These are phyloP conservation scores for Dasyurus viverrinus DNA, from an alignment of 2,113 vertebrate genomes.

Conservation along the genomic window DNA sequence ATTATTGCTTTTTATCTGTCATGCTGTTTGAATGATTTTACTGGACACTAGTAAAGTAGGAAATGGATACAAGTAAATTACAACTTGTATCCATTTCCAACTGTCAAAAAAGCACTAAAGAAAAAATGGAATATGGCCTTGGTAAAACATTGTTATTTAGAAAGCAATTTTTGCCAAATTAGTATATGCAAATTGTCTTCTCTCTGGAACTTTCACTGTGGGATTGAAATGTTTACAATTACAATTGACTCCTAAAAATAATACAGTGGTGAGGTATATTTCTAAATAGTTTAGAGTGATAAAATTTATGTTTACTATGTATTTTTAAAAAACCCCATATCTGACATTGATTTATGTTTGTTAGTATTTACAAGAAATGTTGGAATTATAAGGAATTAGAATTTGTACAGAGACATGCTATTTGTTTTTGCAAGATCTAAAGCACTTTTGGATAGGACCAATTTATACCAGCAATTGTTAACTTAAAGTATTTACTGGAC, in stretches of 20 bases:
- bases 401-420: conserved; percentile 21
- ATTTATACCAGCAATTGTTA: not conserved
- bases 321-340: conserved; percentile 17
- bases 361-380: conserved; percentile 8
- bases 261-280: conserved; percentile 43
- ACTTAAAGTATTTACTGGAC: conserved; percentile 20
- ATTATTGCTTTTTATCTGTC: conserved; percentile 82
- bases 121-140: conserved; percentile 73
- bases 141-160: conserved; percentile 76
- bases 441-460: not conserved
- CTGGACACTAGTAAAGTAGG: conserved; percentile 78
- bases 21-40: conserved; percentile 81
- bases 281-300: conserved; percentile 57
- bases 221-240: conserved; percentile 68
- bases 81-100: conserved; percentile 78
- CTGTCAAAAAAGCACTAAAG: conserved; percentile 80
- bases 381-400: conserved; percentile 44
- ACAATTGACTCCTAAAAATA: conserved; percentile 73
- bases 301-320: conserved; percentile 57
- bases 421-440: conserved; percentile 14
- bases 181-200: conserved; percentile 78
- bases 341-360: conserved; percentile 12
- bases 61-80: conserved; percentile 83
- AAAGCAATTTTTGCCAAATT: conserved; percentile 80
- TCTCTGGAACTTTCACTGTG: conserved; percentile 65